phyloP scores from a whole-genome alignment of 2,888 invertebrate genomes.

The Tyria jacobaeae region DNA sequence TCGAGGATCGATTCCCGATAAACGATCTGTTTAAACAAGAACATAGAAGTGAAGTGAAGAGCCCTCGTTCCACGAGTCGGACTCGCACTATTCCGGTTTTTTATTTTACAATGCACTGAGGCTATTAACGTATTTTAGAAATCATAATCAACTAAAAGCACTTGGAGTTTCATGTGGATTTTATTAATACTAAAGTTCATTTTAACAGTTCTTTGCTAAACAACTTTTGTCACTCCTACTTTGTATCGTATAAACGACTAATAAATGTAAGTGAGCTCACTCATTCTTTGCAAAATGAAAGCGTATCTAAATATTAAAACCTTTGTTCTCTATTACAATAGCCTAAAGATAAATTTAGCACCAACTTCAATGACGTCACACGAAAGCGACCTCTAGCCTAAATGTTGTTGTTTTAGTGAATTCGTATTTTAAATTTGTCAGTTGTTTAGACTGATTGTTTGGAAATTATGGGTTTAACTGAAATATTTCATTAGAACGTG shows the following conservation, averaged over 20 bases:
- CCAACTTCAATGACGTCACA: conserved; percentile 29
- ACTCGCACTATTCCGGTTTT: not conserved
- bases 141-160: too few species aligned
- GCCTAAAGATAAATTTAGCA: conserved; percentile 51
- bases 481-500: conserved; percentile 6
- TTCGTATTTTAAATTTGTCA: conserved; percentile 5
- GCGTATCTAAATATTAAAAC: not conserved
- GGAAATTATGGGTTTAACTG: conserved; percentile 13
- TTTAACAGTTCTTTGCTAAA: not conserved
- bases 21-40: too few species aligned
- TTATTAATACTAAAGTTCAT: too few species aligned
- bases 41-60: too few species aligned
- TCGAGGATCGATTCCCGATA: too few species aligned
- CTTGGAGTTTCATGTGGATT: too few species aligned
- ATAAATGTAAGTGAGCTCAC: too few species aligned
- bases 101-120: not conserved
- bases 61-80: too few species aligned
- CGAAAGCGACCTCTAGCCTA: conserved; percentile 46
- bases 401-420: conserved; percentile 41
- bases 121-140: not conserved
- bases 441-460: conserved; percentile 27
- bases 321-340: not conserved
- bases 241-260: not conserved
- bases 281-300: too few species aligned
- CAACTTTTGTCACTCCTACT: not conserved